Conservation (phyloP, 2,797 vertebrate species). For the Oreochromis grahami region DNA sequence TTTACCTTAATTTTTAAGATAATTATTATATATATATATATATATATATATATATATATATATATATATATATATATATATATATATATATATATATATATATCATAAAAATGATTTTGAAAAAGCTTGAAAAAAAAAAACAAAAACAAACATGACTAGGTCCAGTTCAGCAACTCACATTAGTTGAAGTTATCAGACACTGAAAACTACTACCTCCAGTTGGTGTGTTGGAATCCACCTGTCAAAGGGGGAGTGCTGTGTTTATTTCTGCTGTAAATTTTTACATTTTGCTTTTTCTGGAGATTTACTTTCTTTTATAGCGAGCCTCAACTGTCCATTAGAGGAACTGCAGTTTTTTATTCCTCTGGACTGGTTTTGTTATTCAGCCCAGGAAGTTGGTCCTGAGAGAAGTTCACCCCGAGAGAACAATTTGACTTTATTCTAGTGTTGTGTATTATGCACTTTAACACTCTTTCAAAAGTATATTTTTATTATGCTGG, state of each 20-base stretch:
- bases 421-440: background rate
- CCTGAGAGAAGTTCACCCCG: background rate
- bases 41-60: background rate
- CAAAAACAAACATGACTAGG: background rate
- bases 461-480: background rate
- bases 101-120: background rate
- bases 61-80: fast-evolving
- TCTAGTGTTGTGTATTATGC: background rate
- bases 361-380: fast-evolving
- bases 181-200: background rate
- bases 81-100: fast-evolving
- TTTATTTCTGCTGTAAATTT: background rate
- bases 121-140: background rate
- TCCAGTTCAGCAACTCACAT: background rate
- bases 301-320: background rate
- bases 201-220: background rate
- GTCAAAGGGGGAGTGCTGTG: background rate
- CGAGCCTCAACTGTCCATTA: background rate
- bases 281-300: background rate
- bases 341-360: background rate
- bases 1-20: background rate
- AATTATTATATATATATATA: background rate
- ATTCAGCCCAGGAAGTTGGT: background rate
- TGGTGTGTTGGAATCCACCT: background rate
- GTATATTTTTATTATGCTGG: background rate